These are phyloP conservation scores for Drosophila trapezifrons DNA, from an alignment of 1,140 invertebrate genomes.

Conservation along the genomic window DNA sequence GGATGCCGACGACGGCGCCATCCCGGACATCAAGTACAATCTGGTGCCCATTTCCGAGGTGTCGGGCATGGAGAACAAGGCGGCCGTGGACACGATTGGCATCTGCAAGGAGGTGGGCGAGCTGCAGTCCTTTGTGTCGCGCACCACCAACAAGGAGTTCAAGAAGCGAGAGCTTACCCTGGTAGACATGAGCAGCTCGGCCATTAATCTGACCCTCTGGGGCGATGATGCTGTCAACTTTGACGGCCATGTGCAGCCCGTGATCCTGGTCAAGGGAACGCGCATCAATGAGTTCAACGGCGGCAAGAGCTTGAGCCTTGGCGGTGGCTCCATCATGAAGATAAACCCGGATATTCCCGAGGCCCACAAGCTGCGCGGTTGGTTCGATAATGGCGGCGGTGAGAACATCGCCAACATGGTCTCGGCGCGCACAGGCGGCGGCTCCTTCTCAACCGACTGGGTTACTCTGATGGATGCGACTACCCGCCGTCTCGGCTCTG, in stretches of 20 bases:
- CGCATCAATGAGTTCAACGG: conserved; percentile 90
- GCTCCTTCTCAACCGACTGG: conserved; percentile 85
- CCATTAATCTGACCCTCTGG: conserved; percentile 92
- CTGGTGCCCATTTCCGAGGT: conserved; percentile 93
- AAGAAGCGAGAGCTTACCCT: conserved; percentile 95
- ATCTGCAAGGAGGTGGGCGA: conserved; percentile 92
- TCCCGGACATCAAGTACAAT: conserved; percentile 93
- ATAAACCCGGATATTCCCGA: conserved; percentile 96
- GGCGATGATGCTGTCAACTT: conserved; percentile 93
- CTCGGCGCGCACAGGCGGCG: conserved; percentile 85
- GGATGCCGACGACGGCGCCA: conserved; percentile 86
- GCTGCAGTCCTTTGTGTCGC: conserved; percentile 89
- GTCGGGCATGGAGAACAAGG: conserved; percentile 87
- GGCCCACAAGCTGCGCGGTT: conserved; percentile 93
- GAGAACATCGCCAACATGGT: conserved; percentile 87
- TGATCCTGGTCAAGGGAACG: conserved; percentile 93
- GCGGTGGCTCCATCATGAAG: conserved; percentile 87
- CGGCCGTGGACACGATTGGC: conserved; percentile 94
- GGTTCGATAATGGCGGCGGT: conserved; percentile 93
- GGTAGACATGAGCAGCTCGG: conserved; percentile 92
- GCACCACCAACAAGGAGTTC: conserved; percentile 91
- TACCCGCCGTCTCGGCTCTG: conserved; percentile 86
- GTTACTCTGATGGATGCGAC: conserved; percentile 90
- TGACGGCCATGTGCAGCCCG: conserved; percentile 89
- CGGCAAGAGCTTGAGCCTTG: conserved; percentile 86